Evolutionary conservation across 2,113 vertebrate genomes (phyloP), one percentile per base, ranked within the genome.

Genomic region (Chauna torquata): DNA sequence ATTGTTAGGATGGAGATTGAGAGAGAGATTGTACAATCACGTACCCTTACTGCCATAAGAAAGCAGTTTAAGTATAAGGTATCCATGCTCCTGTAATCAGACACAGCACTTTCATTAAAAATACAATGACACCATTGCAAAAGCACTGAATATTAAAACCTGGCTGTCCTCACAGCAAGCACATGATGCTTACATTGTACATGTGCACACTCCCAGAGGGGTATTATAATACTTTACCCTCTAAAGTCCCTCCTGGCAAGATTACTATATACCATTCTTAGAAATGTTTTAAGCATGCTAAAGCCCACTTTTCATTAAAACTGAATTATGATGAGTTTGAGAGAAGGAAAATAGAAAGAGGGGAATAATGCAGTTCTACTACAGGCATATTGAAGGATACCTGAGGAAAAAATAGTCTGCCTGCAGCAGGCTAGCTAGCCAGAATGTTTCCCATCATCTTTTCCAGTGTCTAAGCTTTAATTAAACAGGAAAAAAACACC

Each of bases 231-330:
- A 85, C 52, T 44, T 92, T 8, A 84, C 42, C 34, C 78, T 54
- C 30, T 54, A 15, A 88, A 96, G 58, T 74, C 27, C 74, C 44
- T 76, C 54, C 34, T 88, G 69, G 74, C 54, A 81, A 65, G 52
- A 50, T 75, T 83, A 75, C 20, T 61, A 24, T 28, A 36, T 32
- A 84, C 40, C 30, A 62, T 62, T 30, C 25, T 81, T 71, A 77
- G 74, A 92, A 92, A 71, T 0, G 0, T 66, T 79, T 75, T 66
- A 66, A 44, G 47, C 54, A 90, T 28, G 36, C 58, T 84, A 62
- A 92, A 72, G 34, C 58, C 62, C 58, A 77, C 74, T 81, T 77
- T 62, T 88, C 58, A 84, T 87, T 92, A 87, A 87, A 92, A 76
- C n/a, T 84, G 68, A 66, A 81, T 92, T 92, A 80, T 80, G 47